These are phyloP conservation scores for Perizoma flavofasciatum DNA, from an alignment of 2,888 invertebrate species.

Conservation along the genomic window DNA sequence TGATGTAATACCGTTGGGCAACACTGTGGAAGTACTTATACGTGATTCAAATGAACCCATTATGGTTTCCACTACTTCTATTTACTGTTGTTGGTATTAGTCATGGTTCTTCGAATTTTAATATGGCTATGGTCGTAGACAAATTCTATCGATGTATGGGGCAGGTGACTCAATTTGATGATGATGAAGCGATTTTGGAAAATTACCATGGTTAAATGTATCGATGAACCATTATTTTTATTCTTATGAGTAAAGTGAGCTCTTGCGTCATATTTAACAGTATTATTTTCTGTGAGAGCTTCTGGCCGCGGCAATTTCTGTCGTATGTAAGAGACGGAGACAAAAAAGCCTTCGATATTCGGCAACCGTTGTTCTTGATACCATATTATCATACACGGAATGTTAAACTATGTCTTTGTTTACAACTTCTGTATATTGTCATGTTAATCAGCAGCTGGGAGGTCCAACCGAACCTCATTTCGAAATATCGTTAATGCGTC, in stretches of 20 bases:
- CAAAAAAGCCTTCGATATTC: background rate
- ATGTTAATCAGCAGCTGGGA: constrained; percentile 29
- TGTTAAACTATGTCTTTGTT: constrained; percentile 15
- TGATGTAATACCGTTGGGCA: constrained; percentile 13
- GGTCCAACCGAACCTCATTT: constrained; percentile 23
- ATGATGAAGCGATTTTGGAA: too few relatives aligned
- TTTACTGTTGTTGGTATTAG: constrained; percentile 13
- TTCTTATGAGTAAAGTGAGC: too few relatives aligned
- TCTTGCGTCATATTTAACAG: too few relatives aligned
- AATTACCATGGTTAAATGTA: too few relatives aligned
- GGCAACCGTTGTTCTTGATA: background rate
- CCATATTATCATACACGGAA: background rate
- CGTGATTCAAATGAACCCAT: constrained; percentile 25
- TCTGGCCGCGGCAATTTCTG: too few relatives aligned
- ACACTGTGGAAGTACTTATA: constrained; percentile 8
- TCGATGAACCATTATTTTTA: too few relatives aligned
- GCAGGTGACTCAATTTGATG: background rate
- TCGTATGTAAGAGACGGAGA: too few relatives aligned
- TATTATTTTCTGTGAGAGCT: too few relatives aligned
- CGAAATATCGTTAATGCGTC: constrained; percentile 32
- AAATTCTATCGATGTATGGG: background rate
- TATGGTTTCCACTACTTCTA: constrained; percentile 16
- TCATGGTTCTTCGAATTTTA: constrained; percentile 19
- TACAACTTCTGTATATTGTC: constrained; percentile 23
- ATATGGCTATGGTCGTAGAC: constrained; percentile 6